These are phyloP conservation scores for Drosophila pseudotalamancana DNA, from an alignment of 2,888 invertebrate species.

Conservation along the genomic window DNA sequence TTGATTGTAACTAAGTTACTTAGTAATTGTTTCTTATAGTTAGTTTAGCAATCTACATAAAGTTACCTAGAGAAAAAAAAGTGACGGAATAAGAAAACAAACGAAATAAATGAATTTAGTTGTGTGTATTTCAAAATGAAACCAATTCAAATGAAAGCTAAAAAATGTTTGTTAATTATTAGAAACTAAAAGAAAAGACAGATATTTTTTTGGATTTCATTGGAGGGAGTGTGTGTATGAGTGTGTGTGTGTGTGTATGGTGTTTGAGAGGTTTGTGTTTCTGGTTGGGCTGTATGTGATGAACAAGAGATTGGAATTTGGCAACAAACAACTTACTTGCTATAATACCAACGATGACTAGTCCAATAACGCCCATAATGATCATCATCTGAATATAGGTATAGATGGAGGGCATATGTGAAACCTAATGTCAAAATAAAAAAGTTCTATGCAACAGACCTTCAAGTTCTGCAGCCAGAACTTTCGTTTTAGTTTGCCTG, in stretches of 20 bases:
- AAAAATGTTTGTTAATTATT: slow-evolving; percentile 15
- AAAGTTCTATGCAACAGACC: slow-evolving; percentile 83
- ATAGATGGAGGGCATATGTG: background rate
- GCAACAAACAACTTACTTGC: slow-evolving; percentile 89
- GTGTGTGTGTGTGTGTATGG: slow-evolving; percentile 19
- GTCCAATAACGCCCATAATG: slow-evolving; percentile 93
- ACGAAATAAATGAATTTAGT: slow-evolving; percentile 60
- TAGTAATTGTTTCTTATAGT: slow-evolving; percentile 49
- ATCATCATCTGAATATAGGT: slow-evolving; percentile 91
- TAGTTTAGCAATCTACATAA: slow-evolving; percentile 84
- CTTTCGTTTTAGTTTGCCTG: slow-evolving; percentile 97
- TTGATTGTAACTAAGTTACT: slow-evolving; percentile 72
- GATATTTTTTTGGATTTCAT: slow-evolving; percentile 3
- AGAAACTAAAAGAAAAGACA: slow-evolving; percentile 45
- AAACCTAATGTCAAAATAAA: background rate
- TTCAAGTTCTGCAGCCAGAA: slow-evolving; percentile 99
- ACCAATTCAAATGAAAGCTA: slow-evolving; percentile 28
- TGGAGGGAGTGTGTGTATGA: slow-evolving; percentile 30
- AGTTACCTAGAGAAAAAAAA: slow-evolving; percentile 83
- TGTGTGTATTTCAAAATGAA: slow-evolving; percentile 37
- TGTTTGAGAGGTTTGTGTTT: slow-evolving; percentile 12
- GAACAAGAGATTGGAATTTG: slow-evolving; percentile 21
- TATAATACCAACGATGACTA: slow-evolving; percentile 92
- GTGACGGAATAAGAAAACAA: slow-evolving; percentile 58
- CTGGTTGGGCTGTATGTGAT: slow-evolving; percentile 28